Evolutionary conservation across 2,113 vertebrate genomes (phyloP).

Genomic region (Sialia sialis): DNA sequence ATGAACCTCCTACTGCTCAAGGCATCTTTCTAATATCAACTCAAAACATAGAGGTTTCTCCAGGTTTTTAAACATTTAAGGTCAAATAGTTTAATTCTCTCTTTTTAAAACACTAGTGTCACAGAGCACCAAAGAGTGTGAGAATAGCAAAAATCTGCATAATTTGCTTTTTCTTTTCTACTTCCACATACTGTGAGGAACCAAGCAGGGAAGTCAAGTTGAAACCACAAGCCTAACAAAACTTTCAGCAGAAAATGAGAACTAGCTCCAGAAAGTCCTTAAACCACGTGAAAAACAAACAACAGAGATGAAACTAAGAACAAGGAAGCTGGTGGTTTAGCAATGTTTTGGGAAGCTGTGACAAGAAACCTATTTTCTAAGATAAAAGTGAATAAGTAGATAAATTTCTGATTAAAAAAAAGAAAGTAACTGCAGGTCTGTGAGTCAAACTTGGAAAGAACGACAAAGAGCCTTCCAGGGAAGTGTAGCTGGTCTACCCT

Average conservation of each 20-base stretch:
- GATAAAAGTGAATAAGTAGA: background rate
- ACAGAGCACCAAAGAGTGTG: fast-evolving
- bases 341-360: background rate
- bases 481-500: background rate
- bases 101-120: background rate
- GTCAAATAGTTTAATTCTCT: background rate
- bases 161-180: background rate
- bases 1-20: background rate
- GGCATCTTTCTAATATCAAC: background rate
- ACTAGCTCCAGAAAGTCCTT: background rate
- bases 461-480: background rate
- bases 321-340: background rate
- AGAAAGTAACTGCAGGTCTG: background rate
- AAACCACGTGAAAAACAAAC: background rate
- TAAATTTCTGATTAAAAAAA: background rate
- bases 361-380: background rate
- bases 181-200: background rate
- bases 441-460: background rate
- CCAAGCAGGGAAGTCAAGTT: background rate
- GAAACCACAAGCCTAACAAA: background rate
- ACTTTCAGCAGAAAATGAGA: background rate
- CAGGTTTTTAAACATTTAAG: background rate
- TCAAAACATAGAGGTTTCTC: background rate
- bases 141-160: background rate
- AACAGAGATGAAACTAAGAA: background rate